Evolutionary conservation across 2,797 vertebrate species (phyloP), one percentile per base, ranked within the genome.

Genomic region (Ctenochaetus hawaiiensis): DNA sequence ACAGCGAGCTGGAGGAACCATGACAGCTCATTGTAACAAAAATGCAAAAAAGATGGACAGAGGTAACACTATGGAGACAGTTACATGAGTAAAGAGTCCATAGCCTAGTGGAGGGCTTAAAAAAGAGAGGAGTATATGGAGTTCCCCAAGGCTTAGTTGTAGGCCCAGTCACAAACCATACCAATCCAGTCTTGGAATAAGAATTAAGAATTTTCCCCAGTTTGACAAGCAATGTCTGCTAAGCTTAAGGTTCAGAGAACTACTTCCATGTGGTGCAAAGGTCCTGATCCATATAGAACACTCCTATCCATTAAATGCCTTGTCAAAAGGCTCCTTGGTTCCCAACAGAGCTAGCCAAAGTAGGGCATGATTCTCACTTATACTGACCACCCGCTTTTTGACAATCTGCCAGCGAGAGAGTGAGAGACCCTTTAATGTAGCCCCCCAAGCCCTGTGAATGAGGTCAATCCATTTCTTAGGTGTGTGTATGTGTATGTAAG

Each of bases 351-450:
- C 45, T n/a, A 44, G 58, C 74, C 83, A 88, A 94, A 91, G 87
- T 93, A 93, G 93, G 92, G 81, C 93, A 94, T 84, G 91, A 89
- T 88, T 93, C 91, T 93, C 91, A 92, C 93, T 89, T 90, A 89
- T 74, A 91, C 89, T 91, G 91, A 91, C 92, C 92, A 92, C 84
- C 91, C 43, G 77, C 82, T 73, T 85, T 86, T 83, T 88, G 89
- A 92, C 90, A 91, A 84, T 90, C 90, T 92, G 87, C 87, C 84
- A 87, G 56, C 48, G 72, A 78, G 48, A 85, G 84, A 87, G 84
- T 85, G 85, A 89, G 91, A 92, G 87, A 88, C 80, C 80, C 87
- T 90, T 83, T 92, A 90, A 92, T 90, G 85, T 84, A 89, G 61
- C 87, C 86, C 84, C 90, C 73, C 80, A 80, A 89, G 85, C 87